Evolutionary conservation across 2,797 vertebrate genomes (phyloP), one percentile per base, ranked within the genome.

Genomic region (Chloroceryle inda): DNA sequence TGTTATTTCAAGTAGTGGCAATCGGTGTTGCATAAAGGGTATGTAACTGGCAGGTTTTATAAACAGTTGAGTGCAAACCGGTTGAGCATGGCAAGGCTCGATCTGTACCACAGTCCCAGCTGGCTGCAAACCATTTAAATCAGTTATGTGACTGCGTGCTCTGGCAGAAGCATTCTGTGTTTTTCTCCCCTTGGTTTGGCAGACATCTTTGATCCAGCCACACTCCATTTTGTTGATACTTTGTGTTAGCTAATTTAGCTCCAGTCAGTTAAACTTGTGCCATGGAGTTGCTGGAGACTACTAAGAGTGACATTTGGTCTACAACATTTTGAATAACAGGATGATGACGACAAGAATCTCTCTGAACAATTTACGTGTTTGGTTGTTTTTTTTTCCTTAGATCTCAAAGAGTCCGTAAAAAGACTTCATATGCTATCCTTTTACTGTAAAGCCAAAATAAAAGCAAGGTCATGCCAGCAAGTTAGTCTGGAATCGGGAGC

Each of bases 241-340:
- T 61, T 35, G 33, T n/a, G 44, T 31, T 79, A 73, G 17, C 59
- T 67, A 10, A 35, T 55, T 38, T 33, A 38, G 64, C 76, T 85
- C 21, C 35, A 17, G 27, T 3, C 0, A 0, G 38, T 67, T 71
- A 29, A 74, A 29, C 33, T 18, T 5, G 13, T 26, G 44, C 56
- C 13, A 1, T 3, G 31, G 79, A 49, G 12, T 67, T 59, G n/a
- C 42, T 81, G 9, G 20, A 50, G 52, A 11, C 21, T 11, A 18
- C 42, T 18, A 20, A 47, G 59, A 49, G 7, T 5, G 11, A 13
- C 14, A 6, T 33, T 79, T 69, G 26, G 9, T 13, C 24, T 81
- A 7, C 29, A 63, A 2, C 13, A 8, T 6, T 35, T 58, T 42
- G 27, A 3, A 6, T 38, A 24, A 58, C 26, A 37, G 22, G 6